A percentile compares a stretch with the other conserved stretches of the same genome.
Evolutionary conservation across 2,797 vertebrate genomes (phyloP).

Genomic region (Todus mexicanus): DNA sequence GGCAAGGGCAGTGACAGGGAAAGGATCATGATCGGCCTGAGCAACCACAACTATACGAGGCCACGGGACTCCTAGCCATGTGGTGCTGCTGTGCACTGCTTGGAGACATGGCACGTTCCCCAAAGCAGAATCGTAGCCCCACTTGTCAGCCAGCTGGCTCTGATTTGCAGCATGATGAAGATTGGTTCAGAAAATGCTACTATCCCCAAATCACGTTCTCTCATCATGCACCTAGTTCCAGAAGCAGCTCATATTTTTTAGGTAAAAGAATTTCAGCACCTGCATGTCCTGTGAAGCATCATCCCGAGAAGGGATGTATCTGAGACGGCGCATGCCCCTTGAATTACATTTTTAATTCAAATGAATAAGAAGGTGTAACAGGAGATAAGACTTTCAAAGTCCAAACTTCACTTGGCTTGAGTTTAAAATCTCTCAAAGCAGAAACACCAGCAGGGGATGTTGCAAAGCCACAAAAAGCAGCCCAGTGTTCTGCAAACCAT

Average conservation of each 20-base stretch:
- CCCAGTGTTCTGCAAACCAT: background rate
- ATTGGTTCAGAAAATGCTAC: background rate
- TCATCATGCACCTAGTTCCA: background rate
- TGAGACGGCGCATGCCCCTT: background rate
- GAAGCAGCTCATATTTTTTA: background rate
- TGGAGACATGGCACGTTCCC: background rate
- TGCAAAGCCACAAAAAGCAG: background rate
- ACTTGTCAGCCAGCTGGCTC: background rate
- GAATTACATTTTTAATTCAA: background rate
- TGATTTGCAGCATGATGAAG: background rate
- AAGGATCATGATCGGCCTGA: background rate
- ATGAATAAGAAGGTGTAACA: background rate
- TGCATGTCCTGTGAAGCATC: background rate
- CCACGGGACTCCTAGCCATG: accelerated
- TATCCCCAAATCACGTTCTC: background rate
- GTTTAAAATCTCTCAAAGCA: background rate
- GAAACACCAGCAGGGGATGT: background rate
- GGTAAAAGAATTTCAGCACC: background rate
- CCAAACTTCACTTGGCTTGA: background rate
- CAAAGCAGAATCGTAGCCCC: background rate
- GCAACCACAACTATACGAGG: background rate
- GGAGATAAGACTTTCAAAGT: background rate
- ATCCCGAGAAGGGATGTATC: background rate
- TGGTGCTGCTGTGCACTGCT: background rate
- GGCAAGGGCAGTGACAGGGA: background rate